Conservation (phyloP, 2,888 invertebrate species). For the Resseliella maxima region DNA sequence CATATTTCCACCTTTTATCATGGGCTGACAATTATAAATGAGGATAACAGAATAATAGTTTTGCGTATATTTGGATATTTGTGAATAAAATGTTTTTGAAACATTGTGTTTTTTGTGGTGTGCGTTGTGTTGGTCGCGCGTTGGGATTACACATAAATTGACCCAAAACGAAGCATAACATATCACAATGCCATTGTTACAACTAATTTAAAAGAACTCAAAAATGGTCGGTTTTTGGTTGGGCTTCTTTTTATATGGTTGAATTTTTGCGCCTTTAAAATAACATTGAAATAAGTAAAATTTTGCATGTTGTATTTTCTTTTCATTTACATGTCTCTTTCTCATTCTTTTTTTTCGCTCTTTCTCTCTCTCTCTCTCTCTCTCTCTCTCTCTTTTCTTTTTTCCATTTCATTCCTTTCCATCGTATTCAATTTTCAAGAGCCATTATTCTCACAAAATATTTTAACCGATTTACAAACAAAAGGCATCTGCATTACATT, state of each 20-base stretch:
- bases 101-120: neutral
- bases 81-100: neutral
- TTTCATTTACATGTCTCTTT: too few relatives aligned
- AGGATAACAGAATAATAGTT: conserved; percentile 45
- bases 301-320: neutral
- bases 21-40: neutral
- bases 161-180: neutral
- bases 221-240: conserved; percentile 27
- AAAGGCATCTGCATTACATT: neutral
- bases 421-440: neutral
- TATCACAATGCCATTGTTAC: neutral
- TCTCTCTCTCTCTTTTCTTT: too few relatives aligned
- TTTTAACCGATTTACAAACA: neutral
- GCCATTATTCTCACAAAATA: neutral
- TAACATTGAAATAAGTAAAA: neutral
- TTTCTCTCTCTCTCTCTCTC: too few relatives aligned
- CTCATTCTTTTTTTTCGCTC: too few relatives aligned
- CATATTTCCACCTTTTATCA: conserved; percentile 30
- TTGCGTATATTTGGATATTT: neutral
- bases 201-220: neutral
- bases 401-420: too few relatives aligned
- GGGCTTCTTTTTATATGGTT: neutral
- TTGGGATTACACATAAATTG: conserved; percentile 13
- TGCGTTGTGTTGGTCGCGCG: neutral
- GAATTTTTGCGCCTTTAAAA: neutral